These are phyloP conservation scores for Anhinga anhinga DNA, from an alignment of 2,113 vertebrate genomes.

Conservation along the genomic window DNA sequence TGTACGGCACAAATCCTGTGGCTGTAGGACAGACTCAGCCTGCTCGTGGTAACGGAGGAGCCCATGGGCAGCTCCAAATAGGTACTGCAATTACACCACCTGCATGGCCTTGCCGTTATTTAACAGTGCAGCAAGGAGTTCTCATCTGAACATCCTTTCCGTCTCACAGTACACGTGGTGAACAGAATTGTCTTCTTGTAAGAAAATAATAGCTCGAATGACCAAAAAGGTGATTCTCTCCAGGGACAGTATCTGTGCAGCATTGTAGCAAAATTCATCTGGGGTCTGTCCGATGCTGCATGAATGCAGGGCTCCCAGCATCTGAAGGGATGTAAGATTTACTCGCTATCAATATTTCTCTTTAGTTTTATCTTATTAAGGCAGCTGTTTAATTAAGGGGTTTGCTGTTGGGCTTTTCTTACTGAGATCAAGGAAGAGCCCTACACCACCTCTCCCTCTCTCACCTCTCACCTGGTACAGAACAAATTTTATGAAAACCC, in stretches of 20 bases:
- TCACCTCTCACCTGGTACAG: neutral
- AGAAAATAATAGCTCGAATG: neutral
- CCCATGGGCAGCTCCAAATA: rapidly evolving
- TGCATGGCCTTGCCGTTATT: neutral
- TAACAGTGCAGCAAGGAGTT: neutral
- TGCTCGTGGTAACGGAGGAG: rapidly evolving
- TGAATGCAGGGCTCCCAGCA: neutral
- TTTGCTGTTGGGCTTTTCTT: neutral
- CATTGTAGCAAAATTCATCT: neutral
- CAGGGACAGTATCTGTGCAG: neutral
- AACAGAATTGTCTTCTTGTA: neutral
- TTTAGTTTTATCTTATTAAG: neutral
- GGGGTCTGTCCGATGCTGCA: neutral
- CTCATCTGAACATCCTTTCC: neutral
- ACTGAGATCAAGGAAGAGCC: neutral
- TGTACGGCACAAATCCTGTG: rapidly evolving
- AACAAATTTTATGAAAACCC: neutral
- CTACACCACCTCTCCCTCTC: neutral
- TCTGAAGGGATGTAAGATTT: neutral
- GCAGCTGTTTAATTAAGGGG: neutral
- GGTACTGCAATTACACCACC: rapidly evolving
- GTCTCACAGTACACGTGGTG: neutral
- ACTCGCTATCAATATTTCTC: neutral
- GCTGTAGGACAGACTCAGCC: neutral
- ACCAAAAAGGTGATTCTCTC: neutral